Percentiles rank a stretch among this genome's conserved stretches.
These are phyloP conservation scores for Odontophorus gujanensis DNA, from an alignment of 2,113 vertebrate genomes.

Conservation along the genomic window DNA sequence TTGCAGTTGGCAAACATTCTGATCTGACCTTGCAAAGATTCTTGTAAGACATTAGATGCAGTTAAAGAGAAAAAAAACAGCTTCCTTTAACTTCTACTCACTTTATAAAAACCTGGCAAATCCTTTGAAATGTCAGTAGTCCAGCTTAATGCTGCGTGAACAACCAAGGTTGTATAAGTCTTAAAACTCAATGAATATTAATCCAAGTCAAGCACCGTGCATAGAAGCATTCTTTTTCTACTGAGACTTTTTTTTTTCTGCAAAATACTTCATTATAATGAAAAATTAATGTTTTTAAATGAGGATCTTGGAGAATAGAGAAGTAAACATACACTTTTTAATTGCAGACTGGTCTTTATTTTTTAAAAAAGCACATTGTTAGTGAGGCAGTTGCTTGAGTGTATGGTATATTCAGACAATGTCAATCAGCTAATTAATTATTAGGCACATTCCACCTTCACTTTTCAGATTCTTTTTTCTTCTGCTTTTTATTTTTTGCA, in stretches of 20 bases:
- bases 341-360: not conserved
- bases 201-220: not conserved
- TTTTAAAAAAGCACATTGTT: not conserved
- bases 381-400: not conserved
- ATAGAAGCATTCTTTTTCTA: not conserved
- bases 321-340: not conserved
- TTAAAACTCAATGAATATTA: constrained; percentile 21
- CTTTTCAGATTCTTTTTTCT: not conserved
- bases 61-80: not conserved
- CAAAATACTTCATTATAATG: not conserved
- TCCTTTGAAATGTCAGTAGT: not conserved
- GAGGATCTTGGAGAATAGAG: not conserved
- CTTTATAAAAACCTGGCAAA: constrained; percentile 14
- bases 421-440: not conserved
- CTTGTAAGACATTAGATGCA: not conserved
- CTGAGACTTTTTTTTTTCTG: not conserved
- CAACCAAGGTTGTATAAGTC: not conserved
- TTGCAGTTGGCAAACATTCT: not conserved
- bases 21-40: not conserved
- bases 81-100: not conserved
- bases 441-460: not conserved
- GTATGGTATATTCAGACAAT: not conserved
- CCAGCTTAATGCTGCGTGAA: not conserved
- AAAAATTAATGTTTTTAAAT: constrained; percentile 17
- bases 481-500: not conserved